Base-by-base conservation (phyloP, 2,113 vertebrate genomes). In the Pygoscelis adeliae region DNA sequence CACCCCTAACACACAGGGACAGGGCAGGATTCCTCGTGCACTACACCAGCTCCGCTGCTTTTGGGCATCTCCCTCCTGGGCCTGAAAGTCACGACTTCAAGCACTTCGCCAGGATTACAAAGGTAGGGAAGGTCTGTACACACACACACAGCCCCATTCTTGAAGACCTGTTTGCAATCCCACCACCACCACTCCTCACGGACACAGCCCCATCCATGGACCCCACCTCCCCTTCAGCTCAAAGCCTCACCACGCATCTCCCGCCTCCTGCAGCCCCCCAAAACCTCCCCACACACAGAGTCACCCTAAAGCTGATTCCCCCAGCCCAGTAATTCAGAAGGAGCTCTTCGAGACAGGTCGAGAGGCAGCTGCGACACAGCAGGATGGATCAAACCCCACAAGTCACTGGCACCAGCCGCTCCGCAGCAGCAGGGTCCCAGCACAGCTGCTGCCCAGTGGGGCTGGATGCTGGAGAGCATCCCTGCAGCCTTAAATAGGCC, bases 131-230 rank as follows among this genome's bases (percentile, higher is more conserved):
- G 26, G 22, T 36, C 10, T 40, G 26, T 11, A 29, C 17, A 5
- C 29, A 29, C 17, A 5, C 29, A 38, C 72, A 46, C 22, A 87
- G 32, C 11, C 32, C 17, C 8, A 6, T 65, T 50, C 69, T 23
- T 55, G 25, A 17, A 55, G 77, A 47, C 40, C 52, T 16, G 16
- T 56, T 73, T 67, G 47, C 29, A 7, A 4, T 14, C 29, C 4
- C 6, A 3, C 38, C 22, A 15, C 69, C 38, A 38, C 32, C 32
- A 15, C 13, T 10, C 50, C 1, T 1, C 23, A 34, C 1, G 2
- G 73, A 27, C 42, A 23, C 46, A 29, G 29, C 23, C 20, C 38
- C 67, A 20, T 19, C 34, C 66, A 6, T 3, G 5, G 8, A 5
- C 59, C 34, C 10, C 32, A 29, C 15, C 17, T 26, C 42, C 30